A percentile compares a stretch with the other conserved stretches of the same genome.
phyloP scores from a whole-genome alignment of 2,888 invertebrate species.

The Disparrhopalites patrizii region DNA sequence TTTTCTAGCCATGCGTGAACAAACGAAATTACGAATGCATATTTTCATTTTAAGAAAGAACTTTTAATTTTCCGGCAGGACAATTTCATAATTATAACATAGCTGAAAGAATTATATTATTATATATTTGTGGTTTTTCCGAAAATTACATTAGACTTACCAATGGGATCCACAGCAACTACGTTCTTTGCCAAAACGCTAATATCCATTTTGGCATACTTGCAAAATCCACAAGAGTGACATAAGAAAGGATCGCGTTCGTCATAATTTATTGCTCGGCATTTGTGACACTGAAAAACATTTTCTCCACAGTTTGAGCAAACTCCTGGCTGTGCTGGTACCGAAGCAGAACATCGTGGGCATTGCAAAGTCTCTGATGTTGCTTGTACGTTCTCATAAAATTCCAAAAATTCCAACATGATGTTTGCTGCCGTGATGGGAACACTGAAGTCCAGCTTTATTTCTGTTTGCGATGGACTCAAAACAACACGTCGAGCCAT shows the following conservation, averaged over 20 bases:
- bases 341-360: constrained; percentile 92
- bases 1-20: constrained; percentile 71
- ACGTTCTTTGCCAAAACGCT: constrained; percentile 55
- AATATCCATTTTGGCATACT: constrained; percentile 99
- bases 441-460: constrained; percentile 93
- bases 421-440: constrained; percentile 97
- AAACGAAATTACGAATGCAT: background rate
- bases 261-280: constrained; percentile 97
- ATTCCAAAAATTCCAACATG: constrained; percentile 97
- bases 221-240: constrained; percentile 98
- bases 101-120: background rate
- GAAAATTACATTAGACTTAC: constrained; percentile 26
- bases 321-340: constrained; percentile 95
- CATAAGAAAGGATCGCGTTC: constrained; percentile 99
- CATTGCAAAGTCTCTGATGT: constrained; percentile 92
- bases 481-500: constrained; percentile 89
- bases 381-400: constrained; percentile 91
- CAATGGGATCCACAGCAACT: constrained; percentile 84
- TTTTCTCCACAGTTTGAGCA: constrained; percentile 97
- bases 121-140: background rate
- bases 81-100: background rate
- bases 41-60: background rate
- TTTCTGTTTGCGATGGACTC: constrained; percentile 87
- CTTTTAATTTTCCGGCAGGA: background rate
- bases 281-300: constrained; percentile 98